Conservation (phyloP, 2,888 invertebrate genomes). For the Polydesmus complanatus region DNA sequence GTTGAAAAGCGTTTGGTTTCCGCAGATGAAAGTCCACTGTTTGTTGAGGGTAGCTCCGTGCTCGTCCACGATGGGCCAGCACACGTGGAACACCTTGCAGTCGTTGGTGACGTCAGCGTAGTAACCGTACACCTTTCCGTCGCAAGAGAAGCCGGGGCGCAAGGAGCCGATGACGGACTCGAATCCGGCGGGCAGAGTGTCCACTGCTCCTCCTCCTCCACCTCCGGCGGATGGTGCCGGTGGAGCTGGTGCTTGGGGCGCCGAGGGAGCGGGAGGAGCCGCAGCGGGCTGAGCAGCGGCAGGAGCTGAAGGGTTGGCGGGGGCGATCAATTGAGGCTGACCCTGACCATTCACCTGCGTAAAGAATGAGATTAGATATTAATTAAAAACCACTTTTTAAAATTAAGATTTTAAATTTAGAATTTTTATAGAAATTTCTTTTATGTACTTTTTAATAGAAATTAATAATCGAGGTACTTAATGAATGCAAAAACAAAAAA, state of each 20-base stretch:
- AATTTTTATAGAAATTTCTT: too few species aligned
- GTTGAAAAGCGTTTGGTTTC: conserved; percentile 19
- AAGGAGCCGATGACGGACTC: conserved; percentile 17
- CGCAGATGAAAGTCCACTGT: conserved; percentile 19
- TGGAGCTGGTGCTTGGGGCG: not conserved
- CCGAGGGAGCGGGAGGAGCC: not conserved
- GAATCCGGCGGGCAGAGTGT: conserved; percentile 16
- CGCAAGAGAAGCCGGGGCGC: conserved; percentile 16
- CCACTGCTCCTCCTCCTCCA: not conserved
- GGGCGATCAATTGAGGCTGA: too few species aligned
- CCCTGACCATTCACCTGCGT: not conserved
- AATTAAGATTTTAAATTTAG: too few species aligned
- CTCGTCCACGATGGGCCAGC: conserved; percentile 16
- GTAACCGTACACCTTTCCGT: conserved; percentile 17
- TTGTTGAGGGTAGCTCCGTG: conserved; percentile 14
- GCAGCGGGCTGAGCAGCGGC: too few species aligned
- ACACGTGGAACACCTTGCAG: conserved; percentile 19
- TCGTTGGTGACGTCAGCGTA: conserved; percentile 16
- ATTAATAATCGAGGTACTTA: too few species aligned
- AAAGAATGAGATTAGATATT: not conserved
- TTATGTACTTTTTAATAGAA: too few species aligned
- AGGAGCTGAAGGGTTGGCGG: too few species aligned
- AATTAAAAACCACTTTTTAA: not conserved
- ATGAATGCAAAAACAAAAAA: too few species aligned
- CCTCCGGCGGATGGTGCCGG: not conserved